Percentiles rank a stretch among this genome's conserved stretches.
Conservation (phyloP, 2,888 invertebrate genomes). For the Spisula solida region DNA sequence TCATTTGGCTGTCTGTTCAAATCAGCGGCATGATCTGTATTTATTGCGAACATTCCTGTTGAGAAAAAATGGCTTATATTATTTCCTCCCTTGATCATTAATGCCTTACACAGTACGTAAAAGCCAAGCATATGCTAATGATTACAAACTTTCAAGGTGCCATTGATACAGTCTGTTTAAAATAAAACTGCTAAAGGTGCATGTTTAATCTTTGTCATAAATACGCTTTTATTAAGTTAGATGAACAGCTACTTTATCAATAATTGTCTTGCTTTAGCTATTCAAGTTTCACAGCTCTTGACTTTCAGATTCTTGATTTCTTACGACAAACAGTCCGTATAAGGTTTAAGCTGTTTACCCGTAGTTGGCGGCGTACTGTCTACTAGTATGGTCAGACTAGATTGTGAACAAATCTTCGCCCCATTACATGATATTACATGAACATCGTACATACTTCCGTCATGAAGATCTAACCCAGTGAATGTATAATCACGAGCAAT, state of each 20-base stretch:
- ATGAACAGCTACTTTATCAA: no score
- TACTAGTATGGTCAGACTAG: constrained; percentile 49
- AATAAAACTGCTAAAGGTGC: no score
- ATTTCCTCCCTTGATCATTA: no score
- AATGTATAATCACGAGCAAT: constrained; percentile 67
- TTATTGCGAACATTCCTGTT: constrained; percentile 66
- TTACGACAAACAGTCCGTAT: no score
- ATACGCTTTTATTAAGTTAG: no score
- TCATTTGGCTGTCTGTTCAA: constrained; percentile 53
- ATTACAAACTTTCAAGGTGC: no score
- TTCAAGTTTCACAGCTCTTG: no score
- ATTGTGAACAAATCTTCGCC: constrained; percentile 62
- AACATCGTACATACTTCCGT: constrained; percentile 63
- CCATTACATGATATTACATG: constrained; percentile 62
- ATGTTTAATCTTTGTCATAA: no score
- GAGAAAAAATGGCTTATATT: not conserved
- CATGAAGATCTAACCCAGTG: constrained; percentile 63
- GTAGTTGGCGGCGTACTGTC: constrained; percentile 63
- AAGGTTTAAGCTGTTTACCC: constrained; percentile 42
- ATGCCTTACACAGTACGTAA: no score
- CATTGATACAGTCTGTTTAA: not conserved
- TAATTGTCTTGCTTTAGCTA: no score
- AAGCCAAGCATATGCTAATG: no score
- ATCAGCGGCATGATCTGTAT: constrained; percentile 67
- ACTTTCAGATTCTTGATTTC: no score